Conservation (phyloP, 1,140 invertebrate species). For the Micrasema minimum region DNA sequence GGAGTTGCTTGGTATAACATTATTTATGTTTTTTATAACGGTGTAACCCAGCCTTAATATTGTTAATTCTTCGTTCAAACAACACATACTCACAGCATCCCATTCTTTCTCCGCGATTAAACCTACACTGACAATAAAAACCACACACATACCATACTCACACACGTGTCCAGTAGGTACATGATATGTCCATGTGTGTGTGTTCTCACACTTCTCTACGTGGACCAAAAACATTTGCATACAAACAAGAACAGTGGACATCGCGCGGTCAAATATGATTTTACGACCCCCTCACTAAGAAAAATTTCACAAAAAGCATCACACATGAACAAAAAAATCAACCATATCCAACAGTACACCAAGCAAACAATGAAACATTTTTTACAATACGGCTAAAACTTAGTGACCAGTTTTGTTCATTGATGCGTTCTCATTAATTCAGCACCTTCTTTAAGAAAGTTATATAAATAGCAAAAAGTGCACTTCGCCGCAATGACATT, state of each 20-base stretch:
- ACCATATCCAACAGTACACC: too few relatives aligned
- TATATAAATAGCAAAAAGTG: background rate
- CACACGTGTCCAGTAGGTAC: background rate
- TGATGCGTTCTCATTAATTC: conserved; percentile 21
- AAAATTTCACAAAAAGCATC: background rate
- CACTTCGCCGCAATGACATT: background rate
- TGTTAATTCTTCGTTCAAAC: conserved; percentile 25
- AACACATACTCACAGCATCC: conserved; percentile 44
- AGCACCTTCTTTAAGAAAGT: conserved; percentile 13
- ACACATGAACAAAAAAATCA: conserved; percentile 1
- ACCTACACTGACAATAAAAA: conserved; percentile 38
- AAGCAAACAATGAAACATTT: background rate
- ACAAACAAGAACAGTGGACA: conserved; percentile 40
- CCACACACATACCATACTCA: background rate
- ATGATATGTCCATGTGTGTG: conserved; percentile 5
- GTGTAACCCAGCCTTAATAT: conserved; percentile 2
- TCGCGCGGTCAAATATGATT: conserved; percentile 37
- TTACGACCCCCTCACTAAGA: conserved; percentile 3
- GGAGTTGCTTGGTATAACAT: too few relatives aligned
- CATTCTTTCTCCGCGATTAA: conserved; percentile 47
- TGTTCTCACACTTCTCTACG: conserved; percentile 23
- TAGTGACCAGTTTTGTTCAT: background rate
- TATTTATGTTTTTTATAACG: background rate
- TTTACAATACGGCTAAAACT: background rate
- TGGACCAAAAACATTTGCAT: conserved; percentile 43